Evolutionary conservation across 2,113 vertebrate genomes (phyloP).

Genomic region (Micromys minutus): DNA sequence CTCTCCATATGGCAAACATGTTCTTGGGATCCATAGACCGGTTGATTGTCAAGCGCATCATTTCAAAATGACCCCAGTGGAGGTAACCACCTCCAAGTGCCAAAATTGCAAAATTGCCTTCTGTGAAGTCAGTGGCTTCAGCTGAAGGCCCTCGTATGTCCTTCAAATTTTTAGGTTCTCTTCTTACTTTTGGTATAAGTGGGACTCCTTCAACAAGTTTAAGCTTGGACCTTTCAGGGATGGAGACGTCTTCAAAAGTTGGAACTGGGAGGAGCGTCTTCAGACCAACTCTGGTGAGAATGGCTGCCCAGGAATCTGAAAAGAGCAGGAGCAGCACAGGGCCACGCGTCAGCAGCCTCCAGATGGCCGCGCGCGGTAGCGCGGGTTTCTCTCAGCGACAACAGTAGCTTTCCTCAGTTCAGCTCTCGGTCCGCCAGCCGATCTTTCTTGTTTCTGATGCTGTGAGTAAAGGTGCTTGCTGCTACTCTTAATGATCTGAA

Average conservation of each 20-base stretch:
- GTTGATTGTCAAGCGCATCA: conserved; percentile 95
- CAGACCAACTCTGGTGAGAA: conserved; percentile 84
- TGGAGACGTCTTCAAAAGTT: conserved; percentile 88
- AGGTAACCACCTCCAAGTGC: conserved; percentile 95
- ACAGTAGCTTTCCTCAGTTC: accelerated
- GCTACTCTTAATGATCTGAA: not conserved
- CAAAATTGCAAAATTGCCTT: conserved; percentile 93
- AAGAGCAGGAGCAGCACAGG: not conserved
- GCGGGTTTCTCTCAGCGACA: not conserved
- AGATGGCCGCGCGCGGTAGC: conserved; percentile 59
- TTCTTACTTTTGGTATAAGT: conserved; percentile 88
- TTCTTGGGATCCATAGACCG: conserved; percentile 89
- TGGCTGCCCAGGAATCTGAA: conserved; percentile 66
- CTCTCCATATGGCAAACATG: conserved; percentile 93
- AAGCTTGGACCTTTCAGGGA: conserved; percentile 92
- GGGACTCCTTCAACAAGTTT: conserved; percentile 93
- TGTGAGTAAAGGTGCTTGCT: not conserved
- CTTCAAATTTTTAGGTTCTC: conserved; percentile 88
- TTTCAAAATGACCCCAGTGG: conserved; percentile 96
- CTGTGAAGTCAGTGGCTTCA: conserved; percentile 85
- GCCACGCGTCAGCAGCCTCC: conserved; percentile 58
- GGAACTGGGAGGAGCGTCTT: conserved; percentile 88
- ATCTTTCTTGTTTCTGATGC: not conserved
- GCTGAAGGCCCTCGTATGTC: conserved; percentile 92
- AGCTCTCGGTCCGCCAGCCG: accelerated